phyloP scores from a whole-genome alignment of 2,888 invertebrate genomes.

The Homarus gammarus region DNA sequence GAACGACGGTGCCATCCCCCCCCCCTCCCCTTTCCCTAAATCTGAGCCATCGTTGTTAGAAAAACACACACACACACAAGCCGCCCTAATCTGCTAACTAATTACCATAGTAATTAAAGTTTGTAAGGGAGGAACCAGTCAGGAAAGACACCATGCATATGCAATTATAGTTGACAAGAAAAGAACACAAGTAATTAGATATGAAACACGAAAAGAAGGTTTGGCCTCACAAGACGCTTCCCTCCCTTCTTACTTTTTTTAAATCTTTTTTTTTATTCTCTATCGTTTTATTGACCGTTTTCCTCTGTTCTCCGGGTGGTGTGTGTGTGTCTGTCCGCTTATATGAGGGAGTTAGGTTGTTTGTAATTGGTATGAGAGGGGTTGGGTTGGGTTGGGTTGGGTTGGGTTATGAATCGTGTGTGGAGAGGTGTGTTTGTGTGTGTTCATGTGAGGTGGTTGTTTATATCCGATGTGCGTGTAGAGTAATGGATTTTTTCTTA shows the following conservation, averaged over 20 bases:
- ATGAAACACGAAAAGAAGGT: not conserved
- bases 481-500: not conserved
- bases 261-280: too few relatives aligned
- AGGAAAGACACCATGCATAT: conserved; percentile 19
- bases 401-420: too few relatives aligned
- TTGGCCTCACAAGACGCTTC: not conserved
- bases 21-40: too few relatives aligned
- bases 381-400: too few relatives aligned
- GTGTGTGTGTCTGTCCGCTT: too few relatives aligned
- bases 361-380: too few relatives aligned
- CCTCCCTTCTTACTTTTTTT: too few relatives aligned
- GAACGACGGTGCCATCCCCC: too few relatives aligned
- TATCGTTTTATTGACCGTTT: too few relatives aligned
- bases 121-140: not conserved
- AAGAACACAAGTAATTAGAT: not conserved
- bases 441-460: not conserved
- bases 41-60: too few relatives aligned
- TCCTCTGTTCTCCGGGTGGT: too few relatives aligned
- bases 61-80: not conserved
- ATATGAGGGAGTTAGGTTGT: too few relatives aligned
- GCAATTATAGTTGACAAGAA: conserved; percentile 42
- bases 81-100: conserved; percentile 41
- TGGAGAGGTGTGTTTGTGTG: not conserved
- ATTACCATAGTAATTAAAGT: conserved; percentile 54
- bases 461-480: not conserved